Evolutionary conservation across 2,113 vertebrate genomes (phyloP), one percentile per base, ranked within the genome.

Genomic region (Cricetomys ansorgei): DNA sequence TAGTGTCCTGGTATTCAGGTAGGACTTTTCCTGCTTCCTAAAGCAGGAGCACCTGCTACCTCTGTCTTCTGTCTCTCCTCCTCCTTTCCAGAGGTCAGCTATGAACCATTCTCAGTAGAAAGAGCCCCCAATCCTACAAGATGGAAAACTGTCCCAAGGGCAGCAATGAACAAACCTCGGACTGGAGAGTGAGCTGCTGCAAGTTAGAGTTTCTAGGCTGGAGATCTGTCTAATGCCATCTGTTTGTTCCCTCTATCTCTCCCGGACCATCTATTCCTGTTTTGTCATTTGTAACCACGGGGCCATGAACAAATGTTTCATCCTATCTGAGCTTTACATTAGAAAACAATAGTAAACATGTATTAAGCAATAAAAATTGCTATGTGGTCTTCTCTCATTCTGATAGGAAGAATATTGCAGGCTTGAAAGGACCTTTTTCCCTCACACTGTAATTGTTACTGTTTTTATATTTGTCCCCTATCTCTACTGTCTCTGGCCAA

Each of bases 331-430:
- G 67, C 45, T 80, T 89, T 70, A 80, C 34, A 34, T 27, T 62
- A 29, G 80, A 77, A 86, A 55, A 23, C 29, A 90, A 59, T 5
- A 81, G 75, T 43, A 95, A 88, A 75, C 23, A 62, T 57, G 88
- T 86, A 77, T 23, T 55, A n/a, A 84, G 84, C 64, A 55, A 27
- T 87, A 59, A 87, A 91, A 92, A 67, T 84, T 17, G 21, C 48
- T 0, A 7, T 40, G 11, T n/a, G 67, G 23, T 62, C n/a, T 45
- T 57, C 25, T 55, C 65, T n/a, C 3, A 13, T 87, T 92, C 27
- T 64, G 65, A 27, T 62, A 50, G 40, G 37, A 92, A 10, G 43
- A 40, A 7, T 4, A 2, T 10, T 67, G n/a, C n/a, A 7, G 16
- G 27, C 85, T 4, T 29, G 9, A 37, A 34, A 75, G 50, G 27